These are phyloP conservation scores for Xerus inauris DNA, from an alignment of 2,113 vertebrate genomes.

Conservation along the genomic window DNA sequence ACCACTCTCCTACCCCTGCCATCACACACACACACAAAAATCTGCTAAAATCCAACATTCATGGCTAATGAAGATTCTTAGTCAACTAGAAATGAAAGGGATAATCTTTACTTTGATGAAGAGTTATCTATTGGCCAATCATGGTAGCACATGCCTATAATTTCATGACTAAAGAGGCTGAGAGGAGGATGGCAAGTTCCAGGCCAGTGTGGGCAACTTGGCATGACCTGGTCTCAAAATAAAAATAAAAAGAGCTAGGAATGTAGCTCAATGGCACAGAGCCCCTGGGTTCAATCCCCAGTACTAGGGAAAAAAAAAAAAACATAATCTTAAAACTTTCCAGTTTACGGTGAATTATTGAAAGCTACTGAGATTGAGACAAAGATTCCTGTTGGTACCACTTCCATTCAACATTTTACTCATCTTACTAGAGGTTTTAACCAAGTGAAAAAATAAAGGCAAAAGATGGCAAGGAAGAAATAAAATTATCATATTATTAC, in stretches of 20 bases:
- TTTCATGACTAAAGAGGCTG: not conserved
- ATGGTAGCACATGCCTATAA: not conserved
- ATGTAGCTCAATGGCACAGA: not conserved
- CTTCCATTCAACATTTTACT: not conserved
- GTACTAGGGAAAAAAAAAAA: not conserved
- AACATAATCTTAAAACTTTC: not conserved
- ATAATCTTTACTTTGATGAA: not conserved
- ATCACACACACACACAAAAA: no score
- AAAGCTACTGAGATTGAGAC: not conserved
- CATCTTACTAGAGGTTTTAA: not conserved
- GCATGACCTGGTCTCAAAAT: not conserved
- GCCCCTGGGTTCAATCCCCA: not conserved
- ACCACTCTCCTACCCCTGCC: no score
- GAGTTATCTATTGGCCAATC: not conserved
- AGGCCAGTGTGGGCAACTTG: not conserved
- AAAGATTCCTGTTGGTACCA: not conserved
- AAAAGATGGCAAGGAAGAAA: constrained; percentile 23
- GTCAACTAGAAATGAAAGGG: not conserved
- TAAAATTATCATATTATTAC: not conserved
- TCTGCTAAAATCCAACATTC: not conserved
- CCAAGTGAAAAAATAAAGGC: not conserved
- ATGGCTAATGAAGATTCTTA: constrained; percentile 7
- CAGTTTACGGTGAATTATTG: not conserved
- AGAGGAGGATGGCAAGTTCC: not conserved
- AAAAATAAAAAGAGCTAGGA: not conserved